phyloP scores from a whole-genome alignment of 2,888 invertebrate species.

The Phrixothrix hirtus region DNA sequence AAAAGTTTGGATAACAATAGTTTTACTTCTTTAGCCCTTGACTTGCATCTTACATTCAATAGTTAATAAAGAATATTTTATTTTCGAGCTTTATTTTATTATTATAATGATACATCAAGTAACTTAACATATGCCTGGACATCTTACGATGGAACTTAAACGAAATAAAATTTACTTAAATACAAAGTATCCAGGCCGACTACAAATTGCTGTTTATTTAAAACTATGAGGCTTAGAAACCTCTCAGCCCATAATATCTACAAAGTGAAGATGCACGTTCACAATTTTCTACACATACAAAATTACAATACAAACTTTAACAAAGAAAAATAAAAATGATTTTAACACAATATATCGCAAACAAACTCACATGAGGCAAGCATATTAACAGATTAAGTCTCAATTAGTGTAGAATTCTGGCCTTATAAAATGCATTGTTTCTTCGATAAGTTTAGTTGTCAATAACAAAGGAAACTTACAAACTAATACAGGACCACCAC shows the following conservation, averaged over 20 bases:
- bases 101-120: constrained; percentile 55
- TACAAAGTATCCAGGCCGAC: constrained; percentile 48
- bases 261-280: constrained; percentile 31
- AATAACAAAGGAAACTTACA: constrained; percentile 23
- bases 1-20: too few relatives aligned
- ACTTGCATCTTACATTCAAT: too few relatives aligned
- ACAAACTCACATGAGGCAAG: constrained; percentile 4
- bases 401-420: constrained; percentile 1
- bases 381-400: neutral
- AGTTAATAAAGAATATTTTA: constrained; percentile 2
- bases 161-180: constrained; percentile 45
- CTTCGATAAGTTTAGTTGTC: constrained; percentile 12
- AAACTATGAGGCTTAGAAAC: constrained; percentile 24
- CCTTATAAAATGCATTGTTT: constrained; percentile 7
- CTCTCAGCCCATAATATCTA: constrained; percentile 30
- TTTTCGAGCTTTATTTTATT: constrained; percentile 42
- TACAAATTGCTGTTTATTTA: constrained; percentile 46
- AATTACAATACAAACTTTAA: constrained; percentile 28
- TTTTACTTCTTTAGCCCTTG: too few relatives aligned
- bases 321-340: constrained; percentile 21
- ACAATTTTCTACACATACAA: constrained; percentile 30
- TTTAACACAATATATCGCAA: constrained; percentile 9
- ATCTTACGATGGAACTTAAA: constrained; percentile 52
- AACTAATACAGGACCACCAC: constrained; percentile 50
- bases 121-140: constrained; percentile 55